Base-by-base conservation (phyloP, 35 echinoderm and acorn worm species). In the Lytechinus variegatus region DNA sequence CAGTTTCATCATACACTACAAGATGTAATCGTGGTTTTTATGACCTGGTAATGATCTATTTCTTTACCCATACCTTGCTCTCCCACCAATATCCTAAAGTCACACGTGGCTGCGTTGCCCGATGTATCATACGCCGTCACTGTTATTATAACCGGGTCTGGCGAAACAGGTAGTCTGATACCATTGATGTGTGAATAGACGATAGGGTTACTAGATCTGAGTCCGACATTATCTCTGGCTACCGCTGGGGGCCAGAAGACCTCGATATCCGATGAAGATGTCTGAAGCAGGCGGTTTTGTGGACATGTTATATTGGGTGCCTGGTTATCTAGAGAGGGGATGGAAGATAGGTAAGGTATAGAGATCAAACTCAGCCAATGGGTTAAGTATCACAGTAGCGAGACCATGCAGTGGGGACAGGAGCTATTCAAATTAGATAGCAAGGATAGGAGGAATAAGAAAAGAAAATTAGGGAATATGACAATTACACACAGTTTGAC, bases 221-320 rank as follows among this genome's bases (percentile, higher is more conserved):
- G 95, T 19, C 86, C 95, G 24, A 95, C 95, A 86, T 95, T 95
- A 54, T 95, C 95, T 19, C 33, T 10, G 44, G 95, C 79, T 10
- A 89, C 95, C 12, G 54, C 95, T 16, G 72, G 79, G 11, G 86
- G 95, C 95, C 95, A 95, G 66, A 54, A 87, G 9, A 95, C 86
- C 10, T 24, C 72, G 52, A 44, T 86, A 4, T 52, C 87, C n/a
- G 79, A 13, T 9, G 24, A 55, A 54, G 44, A 89, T 10, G 95
- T 95, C 54, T 95, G 79, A 11, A 95, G 53, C n/a, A 9, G 9
- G 24, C 19, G 53, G 54, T 87, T 52, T 52, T 13, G 12, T 16
- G 95, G 95, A 54, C 95, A 95, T 29, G 24, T 87, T 52, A 95
- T 95, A 11, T 95, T 89, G 4, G 95, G 95, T 4, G 52, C 54